Evolutionary conservation across 1,140 invertebrate genomes (phyloP), one percentile per base, ranked within the genome.

Genomic region (Sogatella furcifera): DNA sequence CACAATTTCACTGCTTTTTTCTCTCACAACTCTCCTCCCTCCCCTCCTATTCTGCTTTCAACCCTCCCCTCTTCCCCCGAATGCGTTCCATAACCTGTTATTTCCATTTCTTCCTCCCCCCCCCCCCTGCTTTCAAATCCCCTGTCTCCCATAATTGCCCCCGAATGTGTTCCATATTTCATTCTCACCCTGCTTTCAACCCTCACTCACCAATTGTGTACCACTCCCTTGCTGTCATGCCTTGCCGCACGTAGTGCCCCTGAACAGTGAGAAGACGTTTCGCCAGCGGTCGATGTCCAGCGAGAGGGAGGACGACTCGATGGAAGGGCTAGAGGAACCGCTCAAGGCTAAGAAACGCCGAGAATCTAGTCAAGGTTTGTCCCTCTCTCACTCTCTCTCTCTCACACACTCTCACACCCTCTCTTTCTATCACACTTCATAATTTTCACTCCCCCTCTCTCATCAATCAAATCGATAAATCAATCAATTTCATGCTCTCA

Each of bases 221-320:
- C 10, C 31, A 5, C 10, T 10, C 10, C 31, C 31, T 31, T 31
- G 31, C 31, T 5, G 41, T 57, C 42, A n/a, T 55, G 42, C 2
- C 24, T 28, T 28, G 24, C 24, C 24, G 24, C 24, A 6, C 31
- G 63, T 28, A 84, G 83, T 85, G 75, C 82, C 82, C 67, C 80
- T 84, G 71, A 84, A 84, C 77, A 79, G 83, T 76, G 80, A 81
- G 76, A 77, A 81, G 71, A 82, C 80, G 65, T 73, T 82, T 71
- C 76, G 81, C 68, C 81, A 83, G 72, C 77, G 81, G 63, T 83
- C 82, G 63, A 75, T 84, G 69, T 81, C 80, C 69, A 79, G 79
- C 67, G 82, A 84, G 67, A 77, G 81, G 64, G 80, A 80, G 38
- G 79, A 80, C 62, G 78, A 80, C 64, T 73, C 75, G 53, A 76